Conservation (phyloP, 37 sponge, comb jelly and placozoan species). For the Diacarnus erythraeanus region DNA sequence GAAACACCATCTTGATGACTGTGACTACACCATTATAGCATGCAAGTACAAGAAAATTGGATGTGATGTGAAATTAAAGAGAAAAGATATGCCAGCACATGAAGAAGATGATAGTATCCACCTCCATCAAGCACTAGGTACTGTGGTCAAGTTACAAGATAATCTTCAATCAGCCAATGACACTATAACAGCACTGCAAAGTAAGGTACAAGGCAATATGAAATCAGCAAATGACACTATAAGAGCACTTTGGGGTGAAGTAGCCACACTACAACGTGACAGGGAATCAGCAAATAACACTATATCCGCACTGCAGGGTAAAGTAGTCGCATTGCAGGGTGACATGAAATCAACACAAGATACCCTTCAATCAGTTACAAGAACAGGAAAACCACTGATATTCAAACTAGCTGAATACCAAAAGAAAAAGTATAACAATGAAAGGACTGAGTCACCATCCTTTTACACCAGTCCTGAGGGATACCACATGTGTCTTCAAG, state of each 20-base stretch:
- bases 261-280: too few species aligned
- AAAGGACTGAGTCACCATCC: neutral
- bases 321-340: neutral
- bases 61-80: neutral
- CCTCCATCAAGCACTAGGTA: neutral
- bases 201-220: too few species aligned
- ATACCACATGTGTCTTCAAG: constrained; percentile 32
- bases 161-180: neutral
- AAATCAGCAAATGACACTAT: too few species aligned
- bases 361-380: neutral
- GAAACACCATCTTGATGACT: constrained; percentile 4
- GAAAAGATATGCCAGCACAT: constrained; percentile 10
- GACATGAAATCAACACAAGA: neutral
- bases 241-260: too few species aligned
- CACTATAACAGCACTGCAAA: too few species aligned
- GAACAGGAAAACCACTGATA: neutral
- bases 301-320: too few species aligned
- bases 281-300: too few species aligned
- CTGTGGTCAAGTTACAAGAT: neutral
- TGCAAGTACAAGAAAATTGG: constrained; percentile 36
- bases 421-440: neutral
- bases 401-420: neutral
- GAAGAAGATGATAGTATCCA: constrained; percentile 2
- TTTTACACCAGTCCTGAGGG: constrained; percentile 20
- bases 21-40: neutral